Evolutionary conservation across 1,140 invertebrate genomes (phyloP), one percentile per base, ranked within the genome.

Genomic region (Lordiphosa mommai): DNA sequence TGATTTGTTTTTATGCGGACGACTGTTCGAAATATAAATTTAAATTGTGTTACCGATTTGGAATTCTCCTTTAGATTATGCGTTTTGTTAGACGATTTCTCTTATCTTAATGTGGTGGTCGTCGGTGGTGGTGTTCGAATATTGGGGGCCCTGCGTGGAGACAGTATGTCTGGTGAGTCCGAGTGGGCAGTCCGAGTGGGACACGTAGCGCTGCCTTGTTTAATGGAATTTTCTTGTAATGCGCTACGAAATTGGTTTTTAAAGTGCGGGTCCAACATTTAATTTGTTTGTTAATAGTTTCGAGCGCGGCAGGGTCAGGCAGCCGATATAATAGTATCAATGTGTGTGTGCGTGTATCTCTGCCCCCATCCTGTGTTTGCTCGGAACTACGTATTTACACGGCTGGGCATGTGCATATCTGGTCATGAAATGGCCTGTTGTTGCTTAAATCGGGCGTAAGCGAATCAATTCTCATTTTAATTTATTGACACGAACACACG

Each of bases 181-280:
- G 17, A 38, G 33, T 51, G 30, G 27, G 10, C 10, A 40, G 36
- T 14, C 46, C 50, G 10, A 30, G 41, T 47, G 8, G 43, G 14
- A 23, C 29, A 48, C 23, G 32, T 36, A 23, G 17, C 10, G 40
- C n/a, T 43, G 43, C 61, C 61, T 84, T 84, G 72, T 85, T 82
- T 87, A 87, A 87, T 87, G 84, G 85, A 87, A 80, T 87, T 87
- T 87, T 87, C 84, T 80, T 87, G 85, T 87, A 80, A 80, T 86
- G 65, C 71, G 53, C 66, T 71, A 68, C 61, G 59, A 80, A 86
- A 86, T 86, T 80, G 72, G 74, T 72, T 86, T 86, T 86, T 86
- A 86, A 86, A 86, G 74, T 82, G 82, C 82, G 74, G 82, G 74
- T 67, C 61, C 72, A 82, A 80, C 80, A 86, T 86, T 82, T 86